phyloP scores from a whole-genome alignment of 1,140 invertebrate species.

The Phthorimaea operculella region DNA sequence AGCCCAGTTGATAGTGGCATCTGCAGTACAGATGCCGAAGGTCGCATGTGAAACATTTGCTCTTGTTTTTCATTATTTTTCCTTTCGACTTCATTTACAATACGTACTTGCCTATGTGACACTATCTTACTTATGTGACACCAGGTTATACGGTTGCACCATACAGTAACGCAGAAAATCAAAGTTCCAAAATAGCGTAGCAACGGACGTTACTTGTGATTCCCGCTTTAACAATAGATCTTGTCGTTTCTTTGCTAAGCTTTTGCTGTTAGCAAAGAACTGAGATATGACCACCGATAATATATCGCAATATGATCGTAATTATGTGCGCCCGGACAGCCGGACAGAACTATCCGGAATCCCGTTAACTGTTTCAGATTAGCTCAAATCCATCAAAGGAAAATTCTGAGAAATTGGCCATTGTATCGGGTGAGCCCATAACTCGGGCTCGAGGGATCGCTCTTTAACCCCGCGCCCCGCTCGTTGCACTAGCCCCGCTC shows the following conservation, averaged over 20 bases:
- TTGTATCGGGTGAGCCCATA: slow-evolving; percentile 55
- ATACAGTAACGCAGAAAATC: no score
- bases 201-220: no score
- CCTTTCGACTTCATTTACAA: no score
- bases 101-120: no score
- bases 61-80: no score
- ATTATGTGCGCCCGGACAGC: slow-evolving; percentile 7
- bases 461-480: slow-evolving; percentile 47
- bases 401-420: slow-evolving; percentile 56
- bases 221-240: not conserved
- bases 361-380: slow-evolving; percentile 25
- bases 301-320: slow-evolving; percentile 3
- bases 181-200: no score
- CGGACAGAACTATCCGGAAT: slow-evolving; percentile 20
- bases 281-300: not conserved
- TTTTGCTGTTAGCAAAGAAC: not conserved
- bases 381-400: slow-evolving; percentile 34
- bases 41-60: no score
- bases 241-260: not conserved
- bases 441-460: slow-evolving; percentile 44
- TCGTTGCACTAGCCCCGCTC: no score
- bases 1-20: no score
- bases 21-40: no score
- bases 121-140: no score
- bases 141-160: no score